phyloP scores from a whole-genome alignment of 2,797 vertebrate species.

The Chromobotia macracanthus region DNA sequence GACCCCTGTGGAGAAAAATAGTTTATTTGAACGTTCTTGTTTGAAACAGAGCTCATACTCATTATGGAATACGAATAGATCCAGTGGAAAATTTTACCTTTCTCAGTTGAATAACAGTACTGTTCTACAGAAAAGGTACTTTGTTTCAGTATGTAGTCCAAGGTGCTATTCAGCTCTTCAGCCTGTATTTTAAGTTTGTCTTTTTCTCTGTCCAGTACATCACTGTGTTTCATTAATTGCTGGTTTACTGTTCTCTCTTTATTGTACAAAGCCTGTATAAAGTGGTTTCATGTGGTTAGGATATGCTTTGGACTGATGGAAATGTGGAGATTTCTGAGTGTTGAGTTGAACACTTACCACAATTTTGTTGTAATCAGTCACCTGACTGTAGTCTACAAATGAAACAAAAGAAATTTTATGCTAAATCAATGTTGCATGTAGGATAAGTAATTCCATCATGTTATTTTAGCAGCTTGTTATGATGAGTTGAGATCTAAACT shows the following conservation, averaged over 20 bases:
- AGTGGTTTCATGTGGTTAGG: conserved; percentile 23
- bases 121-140: conserved; percentile 24
- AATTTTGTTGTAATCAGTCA: background rate
- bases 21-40: background rate
- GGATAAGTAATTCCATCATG: too few relatives aligned
- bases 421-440: too few relatives aligned
- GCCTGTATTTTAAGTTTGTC: conserved; percentile 54
- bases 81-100: conserved; percentile 3
- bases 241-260: conserved; percentile 36
- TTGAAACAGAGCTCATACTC: background rate
- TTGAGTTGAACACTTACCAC: conserved; percentile 31
- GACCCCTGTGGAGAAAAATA: conserved; percentile 51
- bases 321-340: background rate
- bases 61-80: background rate
- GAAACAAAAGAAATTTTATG: background rate
- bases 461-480: background rate
- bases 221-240: conserved; percentile 46
- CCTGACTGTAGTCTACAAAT: conserved; percentile 6
- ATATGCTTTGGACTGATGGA: background rate
- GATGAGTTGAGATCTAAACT: background rate
- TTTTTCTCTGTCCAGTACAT: conserved; percentile 35
- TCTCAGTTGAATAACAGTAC: conserved; percentile 62
- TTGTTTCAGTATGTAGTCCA: conserved; percentile 58
- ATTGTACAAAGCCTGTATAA: conserved; percentile 19
- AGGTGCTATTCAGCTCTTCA: conserved; percentile 55